Conservation (phyloP, 2,888 invertebrate species). For the Volucella inflata region DNA sequence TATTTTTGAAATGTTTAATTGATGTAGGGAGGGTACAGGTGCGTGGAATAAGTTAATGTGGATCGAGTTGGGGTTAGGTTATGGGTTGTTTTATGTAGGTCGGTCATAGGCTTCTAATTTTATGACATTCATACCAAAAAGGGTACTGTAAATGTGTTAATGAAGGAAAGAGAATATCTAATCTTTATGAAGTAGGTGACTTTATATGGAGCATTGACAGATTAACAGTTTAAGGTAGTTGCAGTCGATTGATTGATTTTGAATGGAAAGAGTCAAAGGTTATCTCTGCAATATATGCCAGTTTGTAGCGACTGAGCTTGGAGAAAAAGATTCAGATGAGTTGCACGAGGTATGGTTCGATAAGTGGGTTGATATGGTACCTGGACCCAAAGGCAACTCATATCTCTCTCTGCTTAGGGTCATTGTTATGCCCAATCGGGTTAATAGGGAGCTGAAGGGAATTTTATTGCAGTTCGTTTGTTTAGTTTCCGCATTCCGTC, state of each 20-base stretch:
- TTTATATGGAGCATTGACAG: conserved; percentile 12
- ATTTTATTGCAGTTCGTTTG: too few relatives aligned
- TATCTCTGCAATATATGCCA: background rate
- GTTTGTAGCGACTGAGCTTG: too few relatives aligned
- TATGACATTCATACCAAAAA: background rate
- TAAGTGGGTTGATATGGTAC: too few relatives aligned
- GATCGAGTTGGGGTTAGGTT: conserved; percentile 47
- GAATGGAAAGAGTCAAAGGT: background rate
- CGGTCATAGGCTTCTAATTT: conserved; percentile 16
- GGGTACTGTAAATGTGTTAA: background rate
- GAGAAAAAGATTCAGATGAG: too few relatives aligned
- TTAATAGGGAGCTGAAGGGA: too few relatives aligned
- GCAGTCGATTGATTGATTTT: background rate
- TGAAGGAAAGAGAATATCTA: background rate
- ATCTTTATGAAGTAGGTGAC: conserved; percentile 1
- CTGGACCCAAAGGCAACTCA: too few relatives aligned
- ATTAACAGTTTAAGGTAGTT: background rate
- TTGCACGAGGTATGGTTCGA: too few relatives aligned
- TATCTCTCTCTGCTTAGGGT: too few relatives aligned
- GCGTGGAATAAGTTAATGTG: conserved; percentile 31
- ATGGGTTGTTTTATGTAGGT: conserved; percentile 17
- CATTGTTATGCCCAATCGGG: too few relatives aligned
- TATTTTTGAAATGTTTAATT: conserved; percentile 10
- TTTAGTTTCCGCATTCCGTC: too few relatives aligned
- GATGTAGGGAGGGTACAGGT: conserved; percentile 48